Conservation (phyloP, 2,113 vertebrate genomes). For the Ochotona curzoniae region DNA sequence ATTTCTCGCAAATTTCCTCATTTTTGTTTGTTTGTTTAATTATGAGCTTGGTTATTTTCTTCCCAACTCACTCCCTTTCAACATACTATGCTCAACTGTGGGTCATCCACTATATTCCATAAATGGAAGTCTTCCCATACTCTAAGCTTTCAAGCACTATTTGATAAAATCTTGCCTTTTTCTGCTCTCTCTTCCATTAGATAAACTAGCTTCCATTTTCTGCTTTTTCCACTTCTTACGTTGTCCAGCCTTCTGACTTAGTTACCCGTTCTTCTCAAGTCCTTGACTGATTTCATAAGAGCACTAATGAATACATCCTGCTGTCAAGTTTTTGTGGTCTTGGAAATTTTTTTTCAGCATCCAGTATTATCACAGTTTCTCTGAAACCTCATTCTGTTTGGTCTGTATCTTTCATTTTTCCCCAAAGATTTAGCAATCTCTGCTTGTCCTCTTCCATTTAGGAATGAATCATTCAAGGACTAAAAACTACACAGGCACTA, state of each 20-base stretch:
- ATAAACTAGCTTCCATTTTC: background rate
- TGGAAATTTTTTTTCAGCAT: constrained; percentile 19
- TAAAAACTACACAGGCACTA: background rate
- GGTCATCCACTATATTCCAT: background rate
- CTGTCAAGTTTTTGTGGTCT: constrained; percentile 14
- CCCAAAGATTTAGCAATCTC: background rate
- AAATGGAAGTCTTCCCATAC: background rate
- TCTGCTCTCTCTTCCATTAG: background rate
- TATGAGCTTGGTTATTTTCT: background rate
- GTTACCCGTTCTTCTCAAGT: constrained; percentile 27
- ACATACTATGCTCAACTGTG: background rate
- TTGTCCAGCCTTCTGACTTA: background rate
- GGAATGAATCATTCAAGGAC: background rate
- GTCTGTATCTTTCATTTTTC: background rate
- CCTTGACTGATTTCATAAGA: background rate
- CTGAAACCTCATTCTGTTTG: background rate
- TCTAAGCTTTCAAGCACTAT: background rate
- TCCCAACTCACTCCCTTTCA: background rate
- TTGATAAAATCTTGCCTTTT: background rate
- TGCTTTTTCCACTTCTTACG: background rate
- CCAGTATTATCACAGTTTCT: background rate
- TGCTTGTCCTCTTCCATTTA: background rate
- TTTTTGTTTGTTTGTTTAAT: background rate
- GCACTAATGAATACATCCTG: background rate
- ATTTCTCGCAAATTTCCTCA: background rate